phyloP scores from a whole-genome alignment of 2,113 vertebrate genomes.

The Aepyceros melampus region DNA sequence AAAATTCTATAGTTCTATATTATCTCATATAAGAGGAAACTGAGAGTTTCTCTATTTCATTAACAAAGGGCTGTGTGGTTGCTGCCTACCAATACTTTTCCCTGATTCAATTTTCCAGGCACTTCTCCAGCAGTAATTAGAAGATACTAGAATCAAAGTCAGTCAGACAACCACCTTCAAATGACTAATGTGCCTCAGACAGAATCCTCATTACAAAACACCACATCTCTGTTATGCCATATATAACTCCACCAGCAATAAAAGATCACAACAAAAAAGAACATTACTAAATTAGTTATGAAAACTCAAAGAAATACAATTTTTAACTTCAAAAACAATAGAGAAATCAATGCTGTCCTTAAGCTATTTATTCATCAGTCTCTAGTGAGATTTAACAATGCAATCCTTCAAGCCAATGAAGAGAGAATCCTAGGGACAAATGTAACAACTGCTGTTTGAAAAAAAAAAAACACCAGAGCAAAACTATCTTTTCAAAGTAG shows the following conservation, averaged over 20 bases:
- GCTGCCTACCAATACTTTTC: not conserved
- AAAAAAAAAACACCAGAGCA: not conserved
- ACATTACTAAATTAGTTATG: not conserved
- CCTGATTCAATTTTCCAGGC: slow-evolving; percentile 20
- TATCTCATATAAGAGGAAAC: not conserved
- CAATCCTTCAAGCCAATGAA: not conserved
- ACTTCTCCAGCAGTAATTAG: slow-evolving; percentile 21
- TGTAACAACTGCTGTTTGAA: not conserved
- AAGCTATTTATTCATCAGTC: not conserved
- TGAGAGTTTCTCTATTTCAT: not conserved
- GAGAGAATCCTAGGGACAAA: not conserved
- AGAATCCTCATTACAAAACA: slow-evolving; percentile 43
- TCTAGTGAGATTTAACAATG: slow-evolving; percentile 12
- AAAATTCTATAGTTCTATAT: slow-evolving; percentile 17
- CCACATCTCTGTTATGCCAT: not conserved
- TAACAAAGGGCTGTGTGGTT: not conserved
- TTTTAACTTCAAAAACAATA: slow-evolving; percentile 37
- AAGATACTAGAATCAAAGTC: slow-evolving; percentile 43
- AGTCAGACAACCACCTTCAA: slow-evolving; percentile 45
- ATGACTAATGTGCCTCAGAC: slow-evolving; percentile 22
- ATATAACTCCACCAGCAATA: not conserved
- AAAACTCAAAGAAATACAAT: not conserved
- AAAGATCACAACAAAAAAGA: not conserved
- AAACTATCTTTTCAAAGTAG: slow-evolving; percentile 38
- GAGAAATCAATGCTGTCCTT: not conserved